These are phyloP conservation scores for Mesitornis unicolor DNA, from an alignment of 2,113 vertebrate species.

Conservation along the genomic window DNA sequence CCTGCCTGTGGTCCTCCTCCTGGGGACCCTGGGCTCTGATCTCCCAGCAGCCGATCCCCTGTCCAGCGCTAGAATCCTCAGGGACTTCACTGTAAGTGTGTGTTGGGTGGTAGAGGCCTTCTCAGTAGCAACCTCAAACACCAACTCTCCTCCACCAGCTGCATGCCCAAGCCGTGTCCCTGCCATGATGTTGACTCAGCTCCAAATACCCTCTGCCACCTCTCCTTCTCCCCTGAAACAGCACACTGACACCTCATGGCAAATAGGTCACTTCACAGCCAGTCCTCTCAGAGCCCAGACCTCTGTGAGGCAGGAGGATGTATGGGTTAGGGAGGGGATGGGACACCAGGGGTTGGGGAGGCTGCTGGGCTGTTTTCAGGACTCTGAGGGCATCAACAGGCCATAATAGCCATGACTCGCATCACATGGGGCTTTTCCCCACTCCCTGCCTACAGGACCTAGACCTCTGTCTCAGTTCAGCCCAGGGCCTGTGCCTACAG, in stretches of 20 bases:
- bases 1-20: background rate
- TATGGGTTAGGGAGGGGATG: too few relatives aligned
- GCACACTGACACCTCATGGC: background rate
- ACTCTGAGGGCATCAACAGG: background rate
- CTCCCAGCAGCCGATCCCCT: background rate
- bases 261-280: background rate
- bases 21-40: background rate
- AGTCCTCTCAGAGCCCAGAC: background rate
- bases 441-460: background rate
- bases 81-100: background rate
- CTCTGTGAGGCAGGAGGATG: fast-evolving
- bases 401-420: background rate
- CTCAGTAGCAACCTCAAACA: background rate
- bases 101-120: fast-evolving
- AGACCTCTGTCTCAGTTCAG: background rate
- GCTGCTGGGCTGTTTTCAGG: background rate
- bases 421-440: too few relatives aligned
- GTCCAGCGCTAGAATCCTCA: background rate
- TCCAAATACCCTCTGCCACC: background rate
- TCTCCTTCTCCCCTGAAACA: background rate
- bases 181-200: background rate
- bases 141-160: background rate
- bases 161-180: background rate
- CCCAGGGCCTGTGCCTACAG: too few relatives aligned
- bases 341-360: too few relatives aligned